These are phyloP conservation scores for Istiophorus platypterus DNA, from an alignment of 2,113 vertebrate genomes.

Conservation along the genomic window DNA sequence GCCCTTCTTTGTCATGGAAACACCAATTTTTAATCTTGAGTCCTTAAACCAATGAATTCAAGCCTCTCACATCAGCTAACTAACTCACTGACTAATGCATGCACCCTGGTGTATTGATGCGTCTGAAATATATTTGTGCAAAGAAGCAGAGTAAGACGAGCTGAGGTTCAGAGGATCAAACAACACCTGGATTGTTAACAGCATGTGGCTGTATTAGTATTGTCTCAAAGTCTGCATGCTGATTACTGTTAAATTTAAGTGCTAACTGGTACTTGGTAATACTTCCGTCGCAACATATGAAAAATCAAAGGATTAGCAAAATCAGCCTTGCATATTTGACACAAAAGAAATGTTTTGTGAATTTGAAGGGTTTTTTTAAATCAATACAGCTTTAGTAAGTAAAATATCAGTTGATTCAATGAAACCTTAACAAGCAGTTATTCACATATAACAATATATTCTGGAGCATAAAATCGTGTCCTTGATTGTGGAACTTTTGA, in stretches of 20 bases:
- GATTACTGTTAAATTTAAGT: slow-evolving; percentile 29
- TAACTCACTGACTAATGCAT: slow-evolving; percentile 53
- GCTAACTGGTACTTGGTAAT: slow-evolving; percentile 29
- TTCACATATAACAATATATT: not conserved
- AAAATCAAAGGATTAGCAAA: slow-evolving; percentile 1
- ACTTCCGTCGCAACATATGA: not conserved
- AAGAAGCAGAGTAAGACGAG: slow-evolving; percentile 28
- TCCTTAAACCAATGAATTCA: slow-evolving; percentile 65
- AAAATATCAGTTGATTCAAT: not conserved
- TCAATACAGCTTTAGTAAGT: slow-evolving; percentile 7
- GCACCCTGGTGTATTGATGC: slow-evolving; percentile 28
- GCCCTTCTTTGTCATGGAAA: slow-evolving; percentile 83
- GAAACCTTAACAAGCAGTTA: not conserved
- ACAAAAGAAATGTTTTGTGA: not conserved
- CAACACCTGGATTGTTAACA: slow-evolving; percentile 38
- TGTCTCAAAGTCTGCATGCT: slow-evolving; percentile 4
- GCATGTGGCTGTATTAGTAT: slow-evolving; percentile 7
- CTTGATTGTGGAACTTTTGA: slow-evolving; percentile 10
- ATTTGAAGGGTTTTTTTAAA: not conserved
- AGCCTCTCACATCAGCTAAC: slow-evolving; percentile 63
- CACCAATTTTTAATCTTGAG: slow-evolving; percentile 77
- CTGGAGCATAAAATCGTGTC: not conserved
- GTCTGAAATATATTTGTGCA: slow-evolving; percentile 33
- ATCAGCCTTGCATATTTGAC: slow-evolving; percentile 29
- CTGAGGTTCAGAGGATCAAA: slow-evolving; percentile 33